Percentiles rank a stretch among this genome's conserved stretches.
phyloP scores from a whole-genome alignment of 2,113 vertebrate species.

The Nibea coibor region DNA sequence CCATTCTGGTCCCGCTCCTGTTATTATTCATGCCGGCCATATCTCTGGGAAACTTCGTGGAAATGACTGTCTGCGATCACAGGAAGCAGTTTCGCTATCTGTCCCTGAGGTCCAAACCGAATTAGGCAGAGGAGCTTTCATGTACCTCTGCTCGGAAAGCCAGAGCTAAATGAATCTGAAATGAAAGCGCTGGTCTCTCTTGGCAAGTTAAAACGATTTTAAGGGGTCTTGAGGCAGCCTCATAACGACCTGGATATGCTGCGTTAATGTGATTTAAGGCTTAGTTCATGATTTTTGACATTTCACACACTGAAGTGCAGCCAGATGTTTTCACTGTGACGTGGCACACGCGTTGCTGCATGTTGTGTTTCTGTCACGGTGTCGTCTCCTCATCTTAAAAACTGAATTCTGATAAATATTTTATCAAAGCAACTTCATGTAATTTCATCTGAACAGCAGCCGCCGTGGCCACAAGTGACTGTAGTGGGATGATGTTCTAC shows the following conservation, averaged over 20 bases:
- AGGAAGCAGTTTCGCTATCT: slow-evolving; percentile 63
- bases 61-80: slow-evolving; percentile 52
- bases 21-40: slow-evolving; percentile 43
- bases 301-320: not conserved
- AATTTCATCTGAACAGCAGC: not conserved
- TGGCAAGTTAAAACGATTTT: slow-evolving; percentile 28
- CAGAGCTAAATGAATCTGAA: slow-evolving; percentile 42
- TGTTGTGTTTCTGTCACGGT: not conserved
- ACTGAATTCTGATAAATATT: not conserved
- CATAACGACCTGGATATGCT: slow-evolving; percentile 6
- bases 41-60: slow-evolving; percentile 58
- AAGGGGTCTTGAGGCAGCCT: slow-evolving; percentile 29
- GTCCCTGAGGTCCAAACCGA: slow-evolving; percentile 68
- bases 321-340: not conserved
- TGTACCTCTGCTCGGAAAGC: slow-evolving; percentile 61
- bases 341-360: not conserved
- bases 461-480: not conserved
- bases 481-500: not conserved
- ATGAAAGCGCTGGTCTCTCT: slow-evolving; percentile 41
- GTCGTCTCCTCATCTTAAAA: not conserved
- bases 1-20: slow-evolving; percentile 20
- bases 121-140: slow-evolving; percentile 59
- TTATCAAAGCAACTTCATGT: not conserved
- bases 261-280: slow-evolving; percentile 28
- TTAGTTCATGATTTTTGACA: not conserved